Conservation (phyloP, 2,797 vertebrate genomes). For the Lacerta bilineata region DNA sequence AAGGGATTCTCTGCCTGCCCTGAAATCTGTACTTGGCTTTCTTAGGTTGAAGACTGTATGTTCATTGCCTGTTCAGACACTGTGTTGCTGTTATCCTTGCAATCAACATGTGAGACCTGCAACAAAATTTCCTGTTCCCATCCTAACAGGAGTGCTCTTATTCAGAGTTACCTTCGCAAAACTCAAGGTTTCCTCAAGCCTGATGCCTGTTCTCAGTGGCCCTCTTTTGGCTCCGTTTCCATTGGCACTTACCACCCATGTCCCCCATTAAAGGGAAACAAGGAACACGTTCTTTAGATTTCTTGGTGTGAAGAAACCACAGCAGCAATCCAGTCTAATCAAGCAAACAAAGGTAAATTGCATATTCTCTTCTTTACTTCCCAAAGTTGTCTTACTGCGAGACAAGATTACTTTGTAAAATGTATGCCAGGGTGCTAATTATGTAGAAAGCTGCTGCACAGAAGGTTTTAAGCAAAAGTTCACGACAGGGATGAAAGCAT, state of each 20-base stretch:
- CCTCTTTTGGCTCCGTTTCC: background rate
- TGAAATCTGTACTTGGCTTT: background rate
- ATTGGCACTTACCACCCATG: background rate
- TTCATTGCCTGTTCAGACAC: background rate
- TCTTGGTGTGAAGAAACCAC: background rate
- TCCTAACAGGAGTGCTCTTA: background rate
- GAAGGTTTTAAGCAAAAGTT: background rate
- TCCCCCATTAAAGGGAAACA: background rate
- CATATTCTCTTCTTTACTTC: background rate
- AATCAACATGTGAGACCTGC: background rate
- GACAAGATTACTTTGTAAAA: conserved; percentile 25
- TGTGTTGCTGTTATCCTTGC: background rate
- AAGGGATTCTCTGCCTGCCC: background rate
- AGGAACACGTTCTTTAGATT: conserved; percentile 7
- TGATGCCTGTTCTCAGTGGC: background rate
- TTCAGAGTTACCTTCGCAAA: background rate
- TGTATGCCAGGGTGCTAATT: background rate
- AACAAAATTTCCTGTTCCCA: background rate
- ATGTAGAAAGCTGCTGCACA: background rate
- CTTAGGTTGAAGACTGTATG: background rate
- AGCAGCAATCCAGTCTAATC: background rate
- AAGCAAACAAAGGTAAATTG: conserved; percentile 5
- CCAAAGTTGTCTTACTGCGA: background rate
- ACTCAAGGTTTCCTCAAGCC: background rate
- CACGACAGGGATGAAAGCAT: background rate